These are phyloP conservation scores for Ovis aries DNA, from an alignment of 2,113 vertebrate genomes.

Conservation along the genomic window DNA sequence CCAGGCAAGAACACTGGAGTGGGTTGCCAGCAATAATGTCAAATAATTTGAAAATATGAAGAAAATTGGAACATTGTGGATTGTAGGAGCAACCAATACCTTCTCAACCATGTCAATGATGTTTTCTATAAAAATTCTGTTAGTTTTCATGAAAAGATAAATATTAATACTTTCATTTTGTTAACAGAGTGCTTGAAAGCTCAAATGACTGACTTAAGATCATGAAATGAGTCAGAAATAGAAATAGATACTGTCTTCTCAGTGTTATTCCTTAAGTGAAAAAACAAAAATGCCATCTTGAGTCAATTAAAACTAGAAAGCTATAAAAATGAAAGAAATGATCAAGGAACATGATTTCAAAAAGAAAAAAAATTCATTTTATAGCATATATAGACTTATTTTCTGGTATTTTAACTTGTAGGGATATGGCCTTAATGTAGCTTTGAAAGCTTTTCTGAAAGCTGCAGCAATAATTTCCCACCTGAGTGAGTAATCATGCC, in stretches of 20 bases:
- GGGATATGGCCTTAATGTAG: neutral
- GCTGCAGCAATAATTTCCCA: conserved; percentile 24
- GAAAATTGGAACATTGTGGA: neutral
- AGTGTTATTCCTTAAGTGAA: neutral
- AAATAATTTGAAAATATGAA: neutral
- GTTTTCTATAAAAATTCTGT: neutral
- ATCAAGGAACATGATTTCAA: neutral
- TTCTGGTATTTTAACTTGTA: conserved; percentile 21
- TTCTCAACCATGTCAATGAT: neutral
- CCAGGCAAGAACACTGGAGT: too few relatives aligned
- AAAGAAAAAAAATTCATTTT: neutral
- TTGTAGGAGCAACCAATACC: neutral
- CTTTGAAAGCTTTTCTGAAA: conserved; percentile 42
- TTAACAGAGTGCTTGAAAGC: neutral
- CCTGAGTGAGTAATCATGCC: neutral
- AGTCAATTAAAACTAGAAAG: neutral
- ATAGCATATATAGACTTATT: neutral
- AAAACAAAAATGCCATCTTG: neutral
- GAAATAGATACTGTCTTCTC: neutral
- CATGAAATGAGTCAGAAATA: conserved; percentile 3
- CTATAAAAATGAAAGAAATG: conserved; percentile 7
- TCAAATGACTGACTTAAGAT: neutral
- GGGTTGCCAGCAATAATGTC: neutral
- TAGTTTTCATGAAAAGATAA: neutral
- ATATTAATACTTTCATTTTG: neutral